Base-by-base conservation (phyloP, 1,140 invertebrate genomes). In the Zaprionus vittiger region DNA sequence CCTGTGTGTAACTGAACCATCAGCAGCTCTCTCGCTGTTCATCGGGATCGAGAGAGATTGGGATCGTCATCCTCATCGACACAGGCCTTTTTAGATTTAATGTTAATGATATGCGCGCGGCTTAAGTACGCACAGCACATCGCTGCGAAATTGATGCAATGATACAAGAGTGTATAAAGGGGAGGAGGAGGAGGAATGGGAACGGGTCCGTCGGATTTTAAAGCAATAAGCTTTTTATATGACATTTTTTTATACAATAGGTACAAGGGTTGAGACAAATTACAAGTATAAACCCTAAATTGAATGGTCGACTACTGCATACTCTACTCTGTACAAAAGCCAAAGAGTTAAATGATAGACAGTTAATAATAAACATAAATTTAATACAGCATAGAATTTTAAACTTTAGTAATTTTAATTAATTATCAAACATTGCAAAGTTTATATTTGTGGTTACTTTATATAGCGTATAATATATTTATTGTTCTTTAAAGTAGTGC, bases 81-180 rank as follows among this genome's bases (percentile, higher is more conserved):
- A 77, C 68, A 83, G 77, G 64, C 44, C 71, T 79, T 41, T 65
- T 66, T 65, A 80, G 81, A 83, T 80, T 47, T 52, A 37, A 22
- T n/a, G 34, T 41, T 57, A 83, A 74, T 77, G 80, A 83, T 83
- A 83, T 77, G 77, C 73, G 77, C 66, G 34, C 56, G 65, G 77
- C 74, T 73, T 82, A 83, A 67, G 74, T 73, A 75, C 44, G n/a
- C 41, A 38, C 59, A 68, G 52, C 26, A 37, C 17, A 28, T 24
- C 55, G 34, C 20, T 17, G 24, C 15, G 31, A 72, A 62, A 81
- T 79, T 28, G 37, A 26, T 47, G 60, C 41, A 62, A 56, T 73
- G 37, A 44, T 17, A 44, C 11, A 64, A 68, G 7, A 5, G 41
- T n/a, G 24, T 31, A 20, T n/a, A 49, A n/a, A 34, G 9, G 20